phyloP scores from a whole-genome alignment of 2,797 vertebrate genomes.

The Meda fulgida region DNA sequence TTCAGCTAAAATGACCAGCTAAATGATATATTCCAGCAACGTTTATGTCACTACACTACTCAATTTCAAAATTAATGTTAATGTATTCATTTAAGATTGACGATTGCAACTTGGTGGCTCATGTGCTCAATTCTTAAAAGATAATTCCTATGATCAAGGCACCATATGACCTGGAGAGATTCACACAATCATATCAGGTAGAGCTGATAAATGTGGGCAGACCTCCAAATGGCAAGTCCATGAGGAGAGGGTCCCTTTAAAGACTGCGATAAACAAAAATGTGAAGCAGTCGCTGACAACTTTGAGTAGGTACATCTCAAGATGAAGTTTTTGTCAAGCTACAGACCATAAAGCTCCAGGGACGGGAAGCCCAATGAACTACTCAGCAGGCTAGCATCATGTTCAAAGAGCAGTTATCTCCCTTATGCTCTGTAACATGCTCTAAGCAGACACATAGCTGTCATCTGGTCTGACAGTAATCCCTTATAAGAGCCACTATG shows the following conservation, averaged over 20 bases:
- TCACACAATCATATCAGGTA: not conserved
- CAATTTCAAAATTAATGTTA: not conserved
- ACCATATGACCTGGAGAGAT: too few species aligned
- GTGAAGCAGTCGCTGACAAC: not conserved
- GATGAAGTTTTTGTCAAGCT: constrained; percentile 7
- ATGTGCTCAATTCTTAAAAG: not conserved
- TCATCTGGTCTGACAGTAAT: constrained; percentile 46
- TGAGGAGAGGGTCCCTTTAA: not conserved
- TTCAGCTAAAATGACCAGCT: too few species aligned
- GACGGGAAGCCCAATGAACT: constrained; percentile 12
- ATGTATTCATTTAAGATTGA: not conserved
- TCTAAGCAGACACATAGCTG: constrained; percentile 44
- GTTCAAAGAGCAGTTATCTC: constrained; percentile 44
- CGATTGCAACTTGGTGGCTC: not conserved
- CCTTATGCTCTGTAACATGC: constrained; percentile 29
- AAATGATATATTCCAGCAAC: too few species aligned
- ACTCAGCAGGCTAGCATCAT: constrained; percentile 27
- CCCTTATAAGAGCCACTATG: constrained; percentile 29
- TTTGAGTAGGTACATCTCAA: constrained; percentile 32
- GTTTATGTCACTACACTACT: not conserved
- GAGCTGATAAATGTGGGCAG: not conserved
- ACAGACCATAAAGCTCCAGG: constrained; percentile 17
- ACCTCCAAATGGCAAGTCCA: not conserved
- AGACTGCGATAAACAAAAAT: constrained; percentile 3
- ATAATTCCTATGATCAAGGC: not conserved